Evolutionary conservation across 1,140 invertebrate genomes (phyloP), one percentile per base, ranked within the genome.

Genomic region (Neodiprion virginianus): DNA sequence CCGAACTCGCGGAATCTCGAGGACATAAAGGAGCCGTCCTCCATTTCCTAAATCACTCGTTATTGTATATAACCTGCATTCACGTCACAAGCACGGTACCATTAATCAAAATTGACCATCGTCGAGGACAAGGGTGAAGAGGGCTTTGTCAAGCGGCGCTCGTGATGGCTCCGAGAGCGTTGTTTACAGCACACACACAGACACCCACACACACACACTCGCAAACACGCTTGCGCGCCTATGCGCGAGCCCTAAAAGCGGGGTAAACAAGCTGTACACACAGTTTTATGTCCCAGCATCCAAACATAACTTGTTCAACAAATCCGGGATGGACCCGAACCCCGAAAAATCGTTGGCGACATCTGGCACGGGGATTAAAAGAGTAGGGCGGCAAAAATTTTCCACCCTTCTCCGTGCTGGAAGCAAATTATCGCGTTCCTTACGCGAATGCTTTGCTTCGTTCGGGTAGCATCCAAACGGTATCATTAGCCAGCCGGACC

Each of bases 61-160:
- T 61, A 61, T 61, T 61, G 53, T 61, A 17, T 0, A 61, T 17
- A 61, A 40, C 28, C 28, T 40, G 28, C 53, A 61, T 61, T 61
- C 53, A 61, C 53, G 53, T 61, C 53, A 61, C 11, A 61, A 61
- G 53, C 53, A 61, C 53, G 53, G n/a, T 5, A 40, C 53, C 53
- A 11, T 61, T 61, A 61, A 61, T 61, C 53, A 61, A 61, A 61
- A 61, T 61, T 61, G 53, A 61, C 53, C 53, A 61, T 17, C 53
- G 53, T 61, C n/a, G 53, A 61, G 53, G 53, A 61, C 53, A 61
- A 61, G 53, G 53, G 11, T 61, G 53, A 61, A 61, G 53, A 61
- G 53, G 53, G 11, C 53, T 61, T 61, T 61, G 53, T 61, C 53
- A 61, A 61, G 11, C 53, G n/a, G 53, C 11, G 53, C 28, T 61